Evolutionary conservation across 2,888 invertebrate genomes (phyloP), one percentile per base, ranked within the genome.

Genomic region (Hedychridium roseum): DNA sequence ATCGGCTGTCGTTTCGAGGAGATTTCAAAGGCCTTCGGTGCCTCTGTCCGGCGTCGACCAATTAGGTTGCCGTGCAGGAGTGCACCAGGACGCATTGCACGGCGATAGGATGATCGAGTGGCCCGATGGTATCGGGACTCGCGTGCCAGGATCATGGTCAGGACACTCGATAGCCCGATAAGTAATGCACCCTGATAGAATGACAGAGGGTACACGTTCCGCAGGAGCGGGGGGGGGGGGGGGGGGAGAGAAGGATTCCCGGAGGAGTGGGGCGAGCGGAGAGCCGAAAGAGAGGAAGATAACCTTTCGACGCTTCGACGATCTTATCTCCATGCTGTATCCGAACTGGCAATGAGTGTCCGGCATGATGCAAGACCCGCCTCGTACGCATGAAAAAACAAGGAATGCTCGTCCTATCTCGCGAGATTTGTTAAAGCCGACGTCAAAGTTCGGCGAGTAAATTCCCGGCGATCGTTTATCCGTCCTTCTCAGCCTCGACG

Each of bases 101-200:
- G 70, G 71, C 64, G 74, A 73, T 73, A 71, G 70, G 69, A 74
- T 73, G 73, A 73, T 73, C 70, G 72, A 74, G 65, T 56, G 69
- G 57, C 43, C 43, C 59, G 73, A 73, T 73, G 45, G 61, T 72
- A 72, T 72, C 73, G 53, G 58, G 45, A 61, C 57, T 69, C 69
- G 74, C 72, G 71, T 72, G 70, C 71, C 71, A 67, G 64, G 67
- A 71, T 70, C 66, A 66, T 57, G 64, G 61, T 60, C 61, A 52
- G 58, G 66, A 70, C 70, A 68, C 66, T 66, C 58, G 69, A 72
- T 71, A 66, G 61, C 58, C 58, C 60, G 66, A 73, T 71, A 70
- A 73, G 66, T 70, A 73, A 71, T 71, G 68, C 64, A 63, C 55
- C 64, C 50, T 60, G 70, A 68, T 70, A 66, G 68, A 52, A 68